Conservation (phyloP, 2,113 vertebrate species). For the Alaudala cheleensis region DNA sequence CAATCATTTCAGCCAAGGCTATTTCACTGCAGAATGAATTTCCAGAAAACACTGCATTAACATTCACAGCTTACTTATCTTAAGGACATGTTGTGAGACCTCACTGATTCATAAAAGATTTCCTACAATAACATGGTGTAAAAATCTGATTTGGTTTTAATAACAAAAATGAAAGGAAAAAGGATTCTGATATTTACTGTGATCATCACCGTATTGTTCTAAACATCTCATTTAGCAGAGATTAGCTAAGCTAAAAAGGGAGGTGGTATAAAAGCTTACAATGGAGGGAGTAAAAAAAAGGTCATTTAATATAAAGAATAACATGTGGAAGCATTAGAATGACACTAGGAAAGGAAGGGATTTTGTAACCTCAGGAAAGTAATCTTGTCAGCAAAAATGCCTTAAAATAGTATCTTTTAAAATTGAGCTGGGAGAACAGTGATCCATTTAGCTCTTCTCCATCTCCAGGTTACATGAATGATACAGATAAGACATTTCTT, state of each 20-base stretch:
- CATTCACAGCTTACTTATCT: neutral
- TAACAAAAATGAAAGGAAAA: neutral
- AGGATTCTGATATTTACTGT: neutral
- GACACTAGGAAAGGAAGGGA: neutral
- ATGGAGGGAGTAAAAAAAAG: neutral
- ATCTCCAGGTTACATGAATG: neutral
- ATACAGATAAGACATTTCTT: neutral
- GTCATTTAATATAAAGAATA: neutral
- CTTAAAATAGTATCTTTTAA: neutral
- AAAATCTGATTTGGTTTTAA: neutral
- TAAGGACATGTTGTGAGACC: neutral
- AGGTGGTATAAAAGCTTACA: neutral
- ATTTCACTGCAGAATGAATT: neutral
- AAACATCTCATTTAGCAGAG: neutral
- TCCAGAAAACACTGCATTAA: neutral
- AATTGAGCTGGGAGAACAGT: neutral
- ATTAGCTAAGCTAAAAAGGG: neutral
- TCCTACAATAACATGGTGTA: neutral
- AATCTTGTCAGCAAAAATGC: neutral
- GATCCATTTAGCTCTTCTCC: neutral
- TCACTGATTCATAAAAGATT: neutral
- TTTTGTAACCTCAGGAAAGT: neutral
- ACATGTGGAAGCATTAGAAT: neutral
- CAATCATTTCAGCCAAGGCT: neutral
- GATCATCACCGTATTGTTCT: neutral